A percentile compares a stretch with the other conserved stretches of the same genome.
These are phyloP conservation scores for Capitulum mitella DNA, from an alignment of 2,888 invertebrate species.

Conservation along the genomic window DNA sequence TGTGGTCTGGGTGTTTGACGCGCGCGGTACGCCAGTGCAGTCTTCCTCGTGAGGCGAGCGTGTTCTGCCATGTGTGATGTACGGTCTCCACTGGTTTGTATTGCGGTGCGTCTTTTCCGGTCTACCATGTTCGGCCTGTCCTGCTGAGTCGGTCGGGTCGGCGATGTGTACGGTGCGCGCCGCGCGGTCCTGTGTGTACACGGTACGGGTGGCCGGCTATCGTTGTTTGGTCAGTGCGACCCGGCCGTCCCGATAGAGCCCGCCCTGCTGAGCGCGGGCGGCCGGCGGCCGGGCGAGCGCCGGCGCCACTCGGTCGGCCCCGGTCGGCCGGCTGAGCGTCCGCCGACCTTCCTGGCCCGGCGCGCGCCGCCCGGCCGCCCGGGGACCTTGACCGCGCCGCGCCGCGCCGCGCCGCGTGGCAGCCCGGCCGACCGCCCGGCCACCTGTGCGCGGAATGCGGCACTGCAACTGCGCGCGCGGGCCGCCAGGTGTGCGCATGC, in stretches of 20 bases:
- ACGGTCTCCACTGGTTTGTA: no score
- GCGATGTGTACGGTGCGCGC: no score
- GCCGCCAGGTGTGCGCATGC: slow-evolving; percentile 79
- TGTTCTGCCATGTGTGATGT: no score
- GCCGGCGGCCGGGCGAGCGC: not conserved
- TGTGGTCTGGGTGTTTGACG: no score
- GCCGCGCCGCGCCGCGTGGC: not conserved
- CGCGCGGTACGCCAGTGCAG: no score
- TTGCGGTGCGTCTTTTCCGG: no score
- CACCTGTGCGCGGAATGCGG: not conserved
- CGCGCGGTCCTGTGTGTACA: no score
- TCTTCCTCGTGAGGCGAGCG: no score
- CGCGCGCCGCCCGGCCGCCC: not conserved
- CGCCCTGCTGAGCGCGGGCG: not conserved
- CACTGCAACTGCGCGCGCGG: not conserved
- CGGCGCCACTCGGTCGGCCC: not conserved
- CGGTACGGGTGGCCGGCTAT: not conserved
- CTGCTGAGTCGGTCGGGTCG: no score
- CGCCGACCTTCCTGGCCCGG: not conserved
- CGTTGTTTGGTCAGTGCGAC: not conserved
- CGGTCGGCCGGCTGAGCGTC: not conserved
- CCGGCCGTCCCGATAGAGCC: not conserved
- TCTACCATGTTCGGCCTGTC: no score
- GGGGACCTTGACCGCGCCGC: not conserved
- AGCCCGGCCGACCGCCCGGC: not conserved